Percentiles rank a stretch among this genome's conserved stretches.
Conservation (phyloP, 30 jellyfish, hydroid and myxozoan species). For the Catostylus mosaicus region DNA sequence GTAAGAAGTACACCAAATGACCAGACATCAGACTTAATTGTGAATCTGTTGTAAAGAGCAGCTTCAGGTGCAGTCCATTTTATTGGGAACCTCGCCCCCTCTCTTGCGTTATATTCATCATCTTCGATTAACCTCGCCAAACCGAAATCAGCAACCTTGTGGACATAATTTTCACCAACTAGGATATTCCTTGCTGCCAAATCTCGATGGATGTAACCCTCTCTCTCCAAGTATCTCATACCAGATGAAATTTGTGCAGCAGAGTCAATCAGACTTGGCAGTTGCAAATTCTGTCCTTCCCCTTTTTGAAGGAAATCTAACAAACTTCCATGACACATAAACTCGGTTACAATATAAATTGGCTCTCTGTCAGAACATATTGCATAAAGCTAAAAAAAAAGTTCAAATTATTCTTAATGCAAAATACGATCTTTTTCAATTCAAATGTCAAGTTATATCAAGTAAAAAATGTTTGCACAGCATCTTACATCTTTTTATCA, state of each 20-base stretch:
- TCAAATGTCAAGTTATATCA: too few relatives aligned
- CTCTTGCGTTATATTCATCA: constrained; percentile 94
- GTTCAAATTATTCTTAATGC: too few relatives aligned
- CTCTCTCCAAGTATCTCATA: constrained; percentile 87
- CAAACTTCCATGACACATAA: constrained; percentile 95
- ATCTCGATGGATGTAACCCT: constrained; percentile 96
- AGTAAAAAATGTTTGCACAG: too few relatives aligned
- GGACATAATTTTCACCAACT: constrained; percentile 91
- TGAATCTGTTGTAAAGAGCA: constrained; percentile 83
- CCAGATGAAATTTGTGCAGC: constrained; percentile 98
- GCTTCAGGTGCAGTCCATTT: constrained; percentile 99
- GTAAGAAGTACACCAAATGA: constrained; percentile 91
- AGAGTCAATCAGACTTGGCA: constrained; percentile 84
- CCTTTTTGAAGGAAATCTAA: constrained; percentile 87
- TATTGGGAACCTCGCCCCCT: constrained; percentile 97
- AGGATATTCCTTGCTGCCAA: constrained; percentile 94
- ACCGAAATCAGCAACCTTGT: constrained; percentile 99
- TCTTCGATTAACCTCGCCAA: constrained; percentile 94
- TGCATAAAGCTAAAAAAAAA: constrained; percentile 88
- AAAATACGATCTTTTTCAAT: too few relatives aligned
- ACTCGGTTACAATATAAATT: constrained; percentile 96
- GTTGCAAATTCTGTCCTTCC: constrained; percentile 76
- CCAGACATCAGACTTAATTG: constrained; percentile 98
- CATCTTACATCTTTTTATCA: too few relatives aligned
- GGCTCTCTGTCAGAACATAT: constrained; percentile 97